Evolutionary conservation across 1,140 invertebrate genomes (phyloP).

Genomic region (Leptinotarsa texana): DNA sequence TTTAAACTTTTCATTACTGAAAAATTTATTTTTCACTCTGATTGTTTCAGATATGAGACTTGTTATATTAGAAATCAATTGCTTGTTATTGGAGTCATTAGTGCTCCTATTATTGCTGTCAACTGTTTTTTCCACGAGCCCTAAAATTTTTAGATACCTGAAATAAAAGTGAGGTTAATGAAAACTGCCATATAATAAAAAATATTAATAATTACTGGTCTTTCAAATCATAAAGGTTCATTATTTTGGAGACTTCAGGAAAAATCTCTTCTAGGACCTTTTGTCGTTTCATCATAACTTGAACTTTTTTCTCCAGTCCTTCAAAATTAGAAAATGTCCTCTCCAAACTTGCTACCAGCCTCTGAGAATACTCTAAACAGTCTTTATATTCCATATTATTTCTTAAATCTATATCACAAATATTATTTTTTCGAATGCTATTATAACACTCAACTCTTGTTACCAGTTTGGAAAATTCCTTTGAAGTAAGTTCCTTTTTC

Average conservation of each 20-base stretch:
- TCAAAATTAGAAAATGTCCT: constrained; percentile 27
- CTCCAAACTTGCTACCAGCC: constrained; percentile 32
- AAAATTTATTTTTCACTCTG: constrained; percentile 33
- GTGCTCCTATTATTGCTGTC: constrained; percentile 11
- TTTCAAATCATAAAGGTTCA: constrained; percentile 30
- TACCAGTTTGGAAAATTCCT: constrained; percentile 23
- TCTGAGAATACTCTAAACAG: constrained; percentile 30
- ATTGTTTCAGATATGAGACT: constrained; percentile 35
- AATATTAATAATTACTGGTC: constrained; percentile 20
- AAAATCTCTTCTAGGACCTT: constrained; percentile 18
- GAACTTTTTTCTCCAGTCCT: constrained; percentile 29
- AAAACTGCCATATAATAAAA: constrained; percentile 9
- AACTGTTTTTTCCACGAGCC: constrained; percentile 27
- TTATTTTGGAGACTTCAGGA: constrained; percentile 27
- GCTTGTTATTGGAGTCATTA: constrained; percentile 17
- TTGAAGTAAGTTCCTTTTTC: constrained; percentile 26
- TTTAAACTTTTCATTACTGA: constrained; percentile 31
- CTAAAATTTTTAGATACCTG: constrained; percentile 12
- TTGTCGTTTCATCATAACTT: constrained; percentile 25
- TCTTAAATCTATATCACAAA: constrained; percentile 23
- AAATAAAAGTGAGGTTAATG: constrained; percentile 7
- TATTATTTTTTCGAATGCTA: constrained; percentile 30
- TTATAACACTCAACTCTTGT: constrained; percentile 35
- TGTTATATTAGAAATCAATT: constrained; percentile 25
- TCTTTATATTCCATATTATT: constrained; percentile 28